Evolutionary conservation across 2,888 invertebrate species (phyloP).

Genomic region (Peribatodes rhomboidaria): DNA sequence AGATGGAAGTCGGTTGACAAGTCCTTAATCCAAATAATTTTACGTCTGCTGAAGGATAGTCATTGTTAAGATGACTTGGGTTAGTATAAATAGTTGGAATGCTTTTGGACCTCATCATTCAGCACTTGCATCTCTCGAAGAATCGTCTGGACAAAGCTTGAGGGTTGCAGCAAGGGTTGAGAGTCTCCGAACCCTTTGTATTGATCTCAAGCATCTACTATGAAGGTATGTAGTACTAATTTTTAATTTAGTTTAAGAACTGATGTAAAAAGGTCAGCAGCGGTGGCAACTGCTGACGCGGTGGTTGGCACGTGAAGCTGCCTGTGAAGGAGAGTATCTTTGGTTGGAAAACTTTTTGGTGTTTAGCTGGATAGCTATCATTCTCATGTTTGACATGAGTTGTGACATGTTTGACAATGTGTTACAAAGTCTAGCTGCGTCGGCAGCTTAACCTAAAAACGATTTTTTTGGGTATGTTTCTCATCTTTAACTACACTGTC

Average conservation of each 20-base stretch:
- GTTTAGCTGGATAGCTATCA: too few relatives aligned
- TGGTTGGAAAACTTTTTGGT: too few relatives aligned
- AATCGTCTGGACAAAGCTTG: slow-evolving; percentile 1
- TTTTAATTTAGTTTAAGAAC: background rate
- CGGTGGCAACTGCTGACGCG: too few relatives aligned
- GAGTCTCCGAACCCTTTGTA: background rate
- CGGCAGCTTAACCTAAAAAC: too few relatives aligned
- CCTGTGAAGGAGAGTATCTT: too few relatives aligned
- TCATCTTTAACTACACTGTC: too few relatives aligned
- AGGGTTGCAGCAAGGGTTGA: slow-evolving; percentile 11
- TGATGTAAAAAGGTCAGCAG: too few relatives aligned
- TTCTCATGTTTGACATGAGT: too few relatives aligned
- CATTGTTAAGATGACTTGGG: slow-evolving; percentile 14
- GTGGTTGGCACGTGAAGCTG: too few relatives aligned
- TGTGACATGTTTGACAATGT: too few relatives aligned
- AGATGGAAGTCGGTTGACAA: slow-evolving; percentile 9
- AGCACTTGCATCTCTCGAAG: slow-evolving; percentile 5
- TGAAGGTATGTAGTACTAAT: slow-evolving; percentile 23
- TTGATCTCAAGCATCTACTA: slow-evolving; percentile 15
- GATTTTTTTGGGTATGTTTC: too few relatives aligned
- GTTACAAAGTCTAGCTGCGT: too few relatives aligned
- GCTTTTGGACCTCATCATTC: slow-evolving; percentile 22
- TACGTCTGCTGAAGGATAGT: background rate
- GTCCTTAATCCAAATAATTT: slow-evolving; percentile 3
- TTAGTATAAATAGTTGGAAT: slow-evolving; percentile 29